These are phyloP conservation scores for Rhagoletis zephyria DNA, from an alignment of 1,140 invertebrate species.

Conservation along the genomic window DNA sequence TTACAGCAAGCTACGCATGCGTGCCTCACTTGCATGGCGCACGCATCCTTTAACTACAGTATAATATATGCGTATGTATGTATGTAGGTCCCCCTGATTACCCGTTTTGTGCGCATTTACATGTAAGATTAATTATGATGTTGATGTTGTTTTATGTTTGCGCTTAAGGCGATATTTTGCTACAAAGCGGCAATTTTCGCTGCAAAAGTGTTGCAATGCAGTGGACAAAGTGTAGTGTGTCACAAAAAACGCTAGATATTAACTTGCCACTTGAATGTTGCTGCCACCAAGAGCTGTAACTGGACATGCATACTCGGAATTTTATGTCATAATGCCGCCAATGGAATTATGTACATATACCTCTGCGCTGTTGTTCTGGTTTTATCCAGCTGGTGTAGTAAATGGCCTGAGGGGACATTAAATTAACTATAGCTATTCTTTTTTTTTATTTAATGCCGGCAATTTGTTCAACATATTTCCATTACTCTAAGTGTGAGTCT, in stretches of 20 bases:
- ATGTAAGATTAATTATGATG: conserved; percentile 39
- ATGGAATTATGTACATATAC: background rate
- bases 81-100: background rate
- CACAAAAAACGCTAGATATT: background rate
- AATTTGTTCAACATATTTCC: background rate
- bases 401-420: background rate
- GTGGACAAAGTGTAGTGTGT: background rate
- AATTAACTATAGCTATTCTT: background rate
- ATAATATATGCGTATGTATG: too few species aligned
- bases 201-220: conserved; percentile 3
- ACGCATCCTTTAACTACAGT: background rate
- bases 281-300: background rate
- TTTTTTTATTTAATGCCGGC: background rate
- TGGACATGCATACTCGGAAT: background rate
- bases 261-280: conserved; percentile 18
- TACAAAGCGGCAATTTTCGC: conserved; percentile 14
- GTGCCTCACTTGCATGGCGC: background rate
- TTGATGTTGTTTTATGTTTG: conserved; percentile 35
- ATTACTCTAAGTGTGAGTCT: background rate
- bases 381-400: background rate
- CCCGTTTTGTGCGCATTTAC: conserved; percentile 37
- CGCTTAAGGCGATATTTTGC: conserved; percentile 14
- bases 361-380: background rate
- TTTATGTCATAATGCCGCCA: conserved; percentile 34
- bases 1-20: background rate